Evolutionary conservation across 2,113 vertebrate species (phyloP).

Genomic region (Oncorhynchus clarkii): DNA sequence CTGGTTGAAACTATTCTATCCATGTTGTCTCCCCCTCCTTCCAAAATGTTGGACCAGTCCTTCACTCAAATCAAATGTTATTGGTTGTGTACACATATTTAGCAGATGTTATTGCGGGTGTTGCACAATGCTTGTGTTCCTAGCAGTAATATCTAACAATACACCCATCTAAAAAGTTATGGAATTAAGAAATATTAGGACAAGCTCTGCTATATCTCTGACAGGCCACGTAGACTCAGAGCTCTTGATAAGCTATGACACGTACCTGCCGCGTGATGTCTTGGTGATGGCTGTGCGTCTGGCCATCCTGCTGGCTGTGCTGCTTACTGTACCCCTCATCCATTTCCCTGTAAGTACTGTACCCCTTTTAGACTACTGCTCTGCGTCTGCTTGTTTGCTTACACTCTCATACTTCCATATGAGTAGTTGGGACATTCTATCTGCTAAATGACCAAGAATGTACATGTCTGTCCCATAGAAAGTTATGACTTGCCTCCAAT

Average conservation of each 20-base stretch:
- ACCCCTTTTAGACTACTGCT: conserved; percentile 4
- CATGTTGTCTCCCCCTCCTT: neutral
- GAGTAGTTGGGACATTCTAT: no score
- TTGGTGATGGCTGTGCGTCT: conserved; percentile 84
- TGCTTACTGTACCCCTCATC: conserved; percentile 91
- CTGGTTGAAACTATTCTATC: neutral
- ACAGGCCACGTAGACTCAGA: conserved; percentile 87
- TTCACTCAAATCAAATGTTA: neutral
- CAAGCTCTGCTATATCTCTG: conserved; percentile 20
- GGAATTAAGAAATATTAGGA: neutral
- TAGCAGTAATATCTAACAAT: no score
- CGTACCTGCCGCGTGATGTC: conserved; percentile 79
- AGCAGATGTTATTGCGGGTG: no score
- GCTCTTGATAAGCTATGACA: conserved; percentile 80
- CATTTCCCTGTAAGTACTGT: conserved; percentile 90
- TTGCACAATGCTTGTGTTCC: no score
- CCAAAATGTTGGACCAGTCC: neutral
- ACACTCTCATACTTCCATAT: no score
- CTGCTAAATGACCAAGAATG: no score
- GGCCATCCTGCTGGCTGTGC: conserved; percentile 85
- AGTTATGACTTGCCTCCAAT: no score
- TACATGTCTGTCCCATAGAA: no score
- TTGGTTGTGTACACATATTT: no score
- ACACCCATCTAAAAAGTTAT: no score
- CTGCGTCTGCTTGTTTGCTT: conserved; percentile 11